Base-by-base conservation (phyloP, 30 jellyfish, hydroid and myxozoan genomes). In the Aurelia sp. region DNA sequence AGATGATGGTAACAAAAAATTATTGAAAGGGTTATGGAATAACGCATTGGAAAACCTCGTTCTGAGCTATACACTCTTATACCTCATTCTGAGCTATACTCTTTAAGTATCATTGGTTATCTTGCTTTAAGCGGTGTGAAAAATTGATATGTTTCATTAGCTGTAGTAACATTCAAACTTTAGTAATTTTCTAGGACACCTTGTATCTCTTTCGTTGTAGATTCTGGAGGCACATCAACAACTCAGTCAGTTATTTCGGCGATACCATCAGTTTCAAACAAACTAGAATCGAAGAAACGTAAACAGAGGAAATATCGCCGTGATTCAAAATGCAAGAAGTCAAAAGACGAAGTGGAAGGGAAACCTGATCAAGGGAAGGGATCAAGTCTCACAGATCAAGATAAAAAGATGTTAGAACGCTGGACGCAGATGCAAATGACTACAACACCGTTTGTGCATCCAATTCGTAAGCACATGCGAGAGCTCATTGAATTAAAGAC, bases 371-470 rank as follows among this genome's bases (percentile, higher is more conserved):
- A 27, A 73, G 96, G 66, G 50, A 82, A 35, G 40, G 71, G 22
- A 23, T 17, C 77, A n/a, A 84, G 66, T 3, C 89, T 94, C 17
- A 76, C 97, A 4, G 92, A 16, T 60, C 86, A 78, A 68, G 99
- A 94, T 59, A 79, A 71, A 22, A 60, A 84, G 74, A 70, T 89
- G 91, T 63, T 94, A 75, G 97, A 85, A 52, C 78, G 99, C 13
- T 94, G 99, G 99, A 73, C 89, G 44, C 81, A 94, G 61, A 94
- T 94, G 99, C 99, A 94, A 69, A 89, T 85, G 67, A 22, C 92
- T 17, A 89, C 96, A 17, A 89, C 78, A 18, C 97, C 98, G 66
- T 93, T 93, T 81, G 76, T 93, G 3, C 97, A 93, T 69, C 98
- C 98, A 4, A 93, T 93, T 59, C 87, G 98, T n/a, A 83, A 93